Evolutionary conservation across 2,888 invertebrate genomes (phyloP), one percentile per base, ranked within the genome.

Genomic region (Agonopterix subpropinquella): DNA sequence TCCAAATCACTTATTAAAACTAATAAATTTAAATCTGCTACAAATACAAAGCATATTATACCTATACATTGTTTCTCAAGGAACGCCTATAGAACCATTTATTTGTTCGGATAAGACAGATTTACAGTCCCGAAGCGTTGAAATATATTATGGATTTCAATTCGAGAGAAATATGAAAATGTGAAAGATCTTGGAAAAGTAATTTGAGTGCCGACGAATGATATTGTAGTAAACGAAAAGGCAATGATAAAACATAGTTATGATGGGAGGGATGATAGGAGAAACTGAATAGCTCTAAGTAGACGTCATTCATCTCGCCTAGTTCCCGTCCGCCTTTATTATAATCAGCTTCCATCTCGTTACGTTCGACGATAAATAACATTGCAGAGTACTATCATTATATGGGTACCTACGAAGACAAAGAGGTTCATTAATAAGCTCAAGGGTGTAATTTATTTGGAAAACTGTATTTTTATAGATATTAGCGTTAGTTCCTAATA

Each of bases 1-100:
- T 53, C 48, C 48, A 51, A 55, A 53, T 57, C 56, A 54, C 54
- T 53, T 53, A 54, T 42, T 36, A 45, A 48, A 54, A 46, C 46
- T 43, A 54, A 54, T 56, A 51, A 50, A 50, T 47, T 50, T 44
- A 43, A 50, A 50, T 50, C 37, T 37, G 43, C 15, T 36, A 15
- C 15, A 42, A 37, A 44, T 35, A 41, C 9, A 42, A 13, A 37
- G 13, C n/a, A 13, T 11, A 39, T 37, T n/a, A n/a, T n/a, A n/a
- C n/a, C n/a, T n/a, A 42, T 48, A n/a, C 50, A 47, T 48, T 43
- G 50, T 48, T 51, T 45, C 49, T 52, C 42, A 37, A 53, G 53
- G 36, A 52, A 44, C 28, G 36, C 18, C 41, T 45, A 2, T 10
- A 15, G 49, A 54, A 55, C 54, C 54, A 59, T 57, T 56, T 54